phyloP scores from a whole-genome alignment of 2,797 vertebrate species.

The Brachyrhaphis roseni region DNA sequence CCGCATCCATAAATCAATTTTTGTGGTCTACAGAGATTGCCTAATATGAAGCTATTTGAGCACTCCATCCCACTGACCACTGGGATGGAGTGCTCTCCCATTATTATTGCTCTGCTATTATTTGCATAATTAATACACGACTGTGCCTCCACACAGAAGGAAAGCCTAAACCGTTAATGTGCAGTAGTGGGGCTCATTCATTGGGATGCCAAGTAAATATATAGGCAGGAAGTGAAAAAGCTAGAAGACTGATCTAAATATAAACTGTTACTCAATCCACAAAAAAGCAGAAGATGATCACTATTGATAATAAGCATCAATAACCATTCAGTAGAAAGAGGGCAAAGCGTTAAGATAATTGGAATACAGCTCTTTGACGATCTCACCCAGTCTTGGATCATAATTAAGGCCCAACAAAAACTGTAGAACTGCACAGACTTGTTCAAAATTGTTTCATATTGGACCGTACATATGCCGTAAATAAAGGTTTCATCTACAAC shows the following conservation, averaged over 20 bases:
- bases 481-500: neutral
- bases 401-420: neutral
- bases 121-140: neutral
- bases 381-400: neutral
- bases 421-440: neutral
- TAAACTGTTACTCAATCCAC: neutral
- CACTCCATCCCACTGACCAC: neutral
- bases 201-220: neutral
- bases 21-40: neutral
- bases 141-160: neutral
- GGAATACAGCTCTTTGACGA: neutral
- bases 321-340: neutral
- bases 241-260: neutral
- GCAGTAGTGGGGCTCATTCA: neutral
- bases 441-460: neutral
- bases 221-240: neutral
- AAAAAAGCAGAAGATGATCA: neutral
- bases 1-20: neutral
- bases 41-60: neutral
- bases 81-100: no score
- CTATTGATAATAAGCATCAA: neutral
- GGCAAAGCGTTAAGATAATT: neutral
- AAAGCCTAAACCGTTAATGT: neutral
- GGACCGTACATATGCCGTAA: neutral
- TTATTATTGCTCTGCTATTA: neutral